Conservation (phyloP, 2,113 vertebrate species). For the Syngnathus typhle region DNA sequence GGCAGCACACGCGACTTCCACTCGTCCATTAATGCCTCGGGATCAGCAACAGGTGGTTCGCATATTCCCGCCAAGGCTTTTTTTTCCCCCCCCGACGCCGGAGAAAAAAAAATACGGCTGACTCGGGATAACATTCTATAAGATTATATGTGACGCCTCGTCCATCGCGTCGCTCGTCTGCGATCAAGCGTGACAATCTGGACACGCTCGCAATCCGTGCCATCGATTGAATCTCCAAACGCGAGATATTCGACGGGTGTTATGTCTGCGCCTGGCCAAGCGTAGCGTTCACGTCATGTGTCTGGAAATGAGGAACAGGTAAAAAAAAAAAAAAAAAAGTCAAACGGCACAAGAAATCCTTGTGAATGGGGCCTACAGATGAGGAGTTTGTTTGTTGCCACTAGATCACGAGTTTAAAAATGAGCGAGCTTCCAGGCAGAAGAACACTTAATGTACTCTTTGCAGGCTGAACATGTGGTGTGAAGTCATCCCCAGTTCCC, state of each 20-base stretch:
- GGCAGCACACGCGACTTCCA: slow-evolving; percentile 56
- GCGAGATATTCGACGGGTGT: neutral
- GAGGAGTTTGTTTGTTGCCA: slow-evolving; percentile 33
- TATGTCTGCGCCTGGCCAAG: neutral
- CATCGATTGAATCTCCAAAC: neutral
- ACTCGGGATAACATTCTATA: neutral
- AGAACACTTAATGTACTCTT: neutral
- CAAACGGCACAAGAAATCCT: slow-evolving; percentile 12
- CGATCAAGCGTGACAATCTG: neutral
- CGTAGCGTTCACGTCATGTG: neutral
- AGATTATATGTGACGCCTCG: neutral
- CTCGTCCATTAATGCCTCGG: slow-evolving; percentile 52
- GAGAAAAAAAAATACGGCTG: neutral
- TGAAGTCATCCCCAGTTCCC: too few relatives aligned
- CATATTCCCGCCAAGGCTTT: slow-evolving; percentile 32
- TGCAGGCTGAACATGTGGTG: neutral
- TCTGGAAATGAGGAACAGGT: slow-evolving; percentile 10
- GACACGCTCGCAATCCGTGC: neutral
- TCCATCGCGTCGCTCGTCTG: neutral
- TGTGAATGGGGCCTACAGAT: neutral
- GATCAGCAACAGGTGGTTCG: slow-evolving; percentile 63
- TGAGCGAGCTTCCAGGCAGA: neutral
- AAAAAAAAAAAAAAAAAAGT: neutral
- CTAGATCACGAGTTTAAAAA: neutral
- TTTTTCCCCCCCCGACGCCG: neutral